These are phyloP conservation scores for Bucco capensis DNA, from an alignment of 2,113 vertebrate genomes.

Conservation along the genomic window DNA sequence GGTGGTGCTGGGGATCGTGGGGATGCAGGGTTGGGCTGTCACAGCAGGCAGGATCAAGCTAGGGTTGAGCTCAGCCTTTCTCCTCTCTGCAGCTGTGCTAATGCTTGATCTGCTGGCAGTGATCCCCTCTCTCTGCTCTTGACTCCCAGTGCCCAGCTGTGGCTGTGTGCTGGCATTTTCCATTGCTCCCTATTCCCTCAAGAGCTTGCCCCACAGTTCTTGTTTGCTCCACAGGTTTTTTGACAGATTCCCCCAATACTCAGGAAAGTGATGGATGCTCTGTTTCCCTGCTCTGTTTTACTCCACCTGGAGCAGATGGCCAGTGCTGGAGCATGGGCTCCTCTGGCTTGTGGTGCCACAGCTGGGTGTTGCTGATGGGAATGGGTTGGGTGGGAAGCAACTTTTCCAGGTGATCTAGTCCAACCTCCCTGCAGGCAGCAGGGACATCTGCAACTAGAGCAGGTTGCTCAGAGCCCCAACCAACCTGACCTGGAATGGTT, in stretches of 20 bases:
- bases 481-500: no score
- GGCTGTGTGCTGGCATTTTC: background rate
- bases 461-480: no score
- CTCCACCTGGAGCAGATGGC: fast-evolving
- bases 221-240: background rate
- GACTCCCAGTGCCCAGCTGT: fast-evolving
- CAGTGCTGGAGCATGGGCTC: background rate
- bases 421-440: no score
- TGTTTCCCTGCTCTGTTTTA: background rate
- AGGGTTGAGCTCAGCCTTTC: background rate
- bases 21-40: fast-evolving
- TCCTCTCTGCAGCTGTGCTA: fast-evolving
- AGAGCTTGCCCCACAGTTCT: background rate
- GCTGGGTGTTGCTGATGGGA: background rate
- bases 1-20: background rate
- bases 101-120: background rate
- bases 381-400: no score
- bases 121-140: fast-evolving
- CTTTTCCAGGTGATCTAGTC: no score
- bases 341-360: fast-evolving
- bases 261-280: background rate
- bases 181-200: background rate
- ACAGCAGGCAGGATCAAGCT: background rate
- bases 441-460: no score
- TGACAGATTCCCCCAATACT: background rate